Conservation (phyloP, 2,888 invertebrate species). For the Plagodis pulveraria region DNA sequence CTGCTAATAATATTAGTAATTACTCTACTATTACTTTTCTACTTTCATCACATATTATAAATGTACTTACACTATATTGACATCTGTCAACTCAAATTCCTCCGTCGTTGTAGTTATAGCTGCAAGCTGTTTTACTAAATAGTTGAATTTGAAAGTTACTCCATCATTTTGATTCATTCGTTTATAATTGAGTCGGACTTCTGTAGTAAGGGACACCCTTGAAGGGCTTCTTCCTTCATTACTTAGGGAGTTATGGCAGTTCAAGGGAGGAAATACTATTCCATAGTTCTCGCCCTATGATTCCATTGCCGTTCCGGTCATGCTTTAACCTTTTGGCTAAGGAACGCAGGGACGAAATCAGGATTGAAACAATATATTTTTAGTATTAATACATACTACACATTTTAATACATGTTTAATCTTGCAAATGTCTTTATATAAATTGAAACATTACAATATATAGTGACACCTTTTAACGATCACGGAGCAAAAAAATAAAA, state of each 20-base stretch:
- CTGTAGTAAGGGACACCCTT: slow-evolving; percentile 59
- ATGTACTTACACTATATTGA: no score
- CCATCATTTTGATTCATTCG: slow-evolving; percentile 71
- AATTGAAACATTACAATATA: no score
- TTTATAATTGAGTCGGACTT: slow-evolving; percentile 70
- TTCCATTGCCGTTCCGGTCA: slow-evolving; percentile 61
- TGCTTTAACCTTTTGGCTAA: slow-evolving; percentile 54
- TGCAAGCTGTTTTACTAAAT: slow-evolving; percentile 26
- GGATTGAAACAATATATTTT: slow-evolving; percentile 5
- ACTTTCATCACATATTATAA: no score
- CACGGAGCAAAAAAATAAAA: no score
- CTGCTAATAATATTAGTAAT: no score
- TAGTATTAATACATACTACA: no score
- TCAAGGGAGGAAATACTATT: slow-evolving; percentile 54
- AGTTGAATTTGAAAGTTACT: slow-evolving; percentile 39
- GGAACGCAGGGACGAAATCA: slow-evolving; percentile 44
- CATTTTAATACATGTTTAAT: no score
- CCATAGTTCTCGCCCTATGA: slow-evolving; percentile 63
- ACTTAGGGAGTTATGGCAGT: slow-evolving; percentile 59
- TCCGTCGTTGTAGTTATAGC: slow-evolving; percentile 5
- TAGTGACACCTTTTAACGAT: no score
- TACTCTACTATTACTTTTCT: no score
- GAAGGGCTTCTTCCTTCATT: slow-evolving; percentile 63
- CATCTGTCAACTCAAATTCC: slow-evolving; percentile 9
- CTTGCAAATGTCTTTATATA: no score